phyloP scores from a whole-genome alignment of 1,140 invertebrate genomes.

The Cryptotermes secundus region DNA sequence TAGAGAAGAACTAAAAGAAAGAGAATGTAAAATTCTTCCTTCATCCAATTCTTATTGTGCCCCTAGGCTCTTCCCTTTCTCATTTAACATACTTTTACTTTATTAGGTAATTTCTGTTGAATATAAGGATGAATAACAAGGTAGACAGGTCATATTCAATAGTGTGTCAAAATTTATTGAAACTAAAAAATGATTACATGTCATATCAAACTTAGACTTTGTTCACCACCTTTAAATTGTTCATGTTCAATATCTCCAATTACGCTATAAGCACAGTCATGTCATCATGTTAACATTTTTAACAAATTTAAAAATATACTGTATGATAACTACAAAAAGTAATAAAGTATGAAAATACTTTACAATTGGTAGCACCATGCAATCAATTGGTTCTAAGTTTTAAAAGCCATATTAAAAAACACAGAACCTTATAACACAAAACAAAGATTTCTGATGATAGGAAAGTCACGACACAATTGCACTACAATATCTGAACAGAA shows the following conservation, averaged over 20 bases:
- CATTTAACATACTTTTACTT: too few species aligned
- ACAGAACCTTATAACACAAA: too few species aligned
- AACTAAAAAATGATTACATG: constrained; percentile 7
- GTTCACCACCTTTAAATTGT: not conserved
- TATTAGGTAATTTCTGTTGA: not conserved
- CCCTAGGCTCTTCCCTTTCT: too few species aligned
- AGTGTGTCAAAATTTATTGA: constrained; percentile 13
- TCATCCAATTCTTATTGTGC: too few species aligned
- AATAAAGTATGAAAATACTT: not conserved
- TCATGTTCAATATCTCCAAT: not conserved
- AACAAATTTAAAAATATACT: not conserved
- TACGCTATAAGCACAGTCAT: not conserved
- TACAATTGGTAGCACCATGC: not conserved
- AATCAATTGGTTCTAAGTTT: too few species aligned
- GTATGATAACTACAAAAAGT: not conserved
- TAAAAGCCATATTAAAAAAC: too few species aligned
- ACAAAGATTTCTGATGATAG: too few species aligned
- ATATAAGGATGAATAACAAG: not conserved
- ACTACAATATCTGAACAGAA: too few species aligned
- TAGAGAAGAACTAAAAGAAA: not conserved
- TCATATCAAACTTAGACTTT: not conserved
- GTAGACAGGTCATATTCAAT: not conserved
- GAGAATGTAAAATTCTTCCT: not conserved
- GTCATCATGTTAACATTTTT: not conserved
- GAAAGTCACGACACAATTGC: too few species aligned